Evolutionary conservation across 2,797 vertebrate species (phyloP).

Genomic region (Paratrypauchen microcephalus): DNA sequence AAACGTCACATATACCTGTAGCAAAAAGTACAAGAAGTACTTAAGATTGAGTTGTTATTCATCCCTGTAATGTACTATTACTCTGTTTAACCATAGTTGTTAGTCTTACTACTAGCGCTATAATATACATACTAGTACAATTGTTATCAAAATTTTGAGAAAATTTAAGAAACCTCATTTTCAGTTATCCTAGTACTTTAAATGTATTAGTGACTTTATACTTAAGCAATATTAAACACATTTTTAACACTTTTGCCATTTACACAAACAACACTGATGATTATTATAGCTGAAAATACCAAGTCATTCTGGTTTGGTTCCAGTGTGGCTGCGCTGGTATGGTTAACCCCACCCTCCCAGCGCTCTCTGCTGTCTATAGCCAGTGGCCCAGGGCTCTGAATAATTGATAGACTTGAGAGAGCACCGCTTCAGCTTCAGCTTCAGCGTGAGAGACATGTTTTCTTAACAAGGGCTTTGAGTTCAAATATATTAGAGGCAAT

Average conservation of each 20-base stretch:
- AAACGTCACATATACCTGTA: too few species aligned
- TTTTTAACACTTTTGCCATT: too few species aligned
- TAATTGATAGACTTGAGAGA: slow-evolving; percentile 74
- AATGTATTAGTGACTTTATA: too few species aligned
- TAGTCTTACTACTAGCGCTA: neutral
- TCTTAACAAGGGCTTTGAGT: slow-evolving; percentile 60
- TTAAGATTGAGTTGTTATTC: too few species aligned
- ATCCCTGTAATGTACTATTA: too few species aligned
- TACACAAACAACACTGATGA: neutral
- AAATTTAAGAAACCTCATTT: too few species aligned
- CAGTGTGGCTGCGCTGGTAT: slow-evolving; percentile 15
- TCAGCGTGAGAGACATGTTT: slow-evolving; percentile 52
- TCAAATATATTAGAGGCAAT: slow-evolving; percentile 20
- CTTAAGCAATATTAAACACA: too few species aligned
- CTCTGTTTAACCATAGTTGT: too few species aligned
- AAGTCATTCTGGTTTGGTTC: slow-evolving; percentile 6
- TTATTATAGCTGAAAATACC: neutral
- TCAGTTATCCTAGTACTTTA: too few species aligned
- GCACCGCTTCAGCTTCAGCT: slow-evolving; percentile 55
- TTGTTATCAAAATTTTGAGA: neutral
- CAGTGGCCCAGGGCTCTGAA: slow-evolving; percentile 70
- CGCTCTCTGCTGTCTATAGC: slow-evolving; percentile 60
- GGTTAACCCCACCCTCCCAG: slow-evolving; percentile 26
- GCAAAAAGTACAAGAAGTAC: too few species aligned
- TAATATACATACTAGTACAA: neutral